Evolutionary conservation across 2,113 vertebrate species (phyloP), one percentile per base, ranked within the genome.

Genomic region (Petromus typicus): DNA sequence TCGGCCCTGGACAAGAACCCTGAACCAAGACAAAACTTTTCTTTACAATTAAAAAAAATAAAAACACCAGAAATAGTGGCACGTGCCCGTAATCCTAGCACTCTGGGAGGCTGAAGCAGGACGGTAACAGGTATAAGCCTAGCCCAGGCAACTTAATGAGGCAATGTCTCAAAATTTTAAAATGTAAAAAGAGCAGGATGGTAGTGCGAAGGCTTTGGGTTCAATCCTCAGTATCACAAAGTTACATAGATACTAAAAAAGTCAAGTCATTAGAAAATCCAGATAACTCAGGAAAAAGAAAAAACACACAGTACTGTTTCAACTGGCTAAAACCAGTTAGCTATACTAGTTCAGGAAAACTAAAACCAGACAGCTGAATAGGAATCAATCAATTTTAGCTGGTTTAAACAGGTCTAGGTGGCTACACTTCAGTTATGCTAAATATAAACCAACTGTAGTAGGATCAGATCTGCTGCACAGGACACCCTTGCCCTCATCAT

Each of bases 391-490:
- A 34, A 54, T 37, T 51, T 80, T 11, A 96, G 71, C 54, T 79
- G 32, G 56, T 57, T 37, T 27, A 76, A 83, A 85, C 86, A 86
- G n/a, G 43, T 83, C 37, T 69, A 80, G 57, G 16, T 80, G 79
- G 57, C 14, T 66, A 45, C 32, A 30, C 40, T 48, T 80, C 45
- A 61, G 56, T 6, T 86, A 32, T 83, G 37, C 69, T 93, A 79
- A 66, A 79, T 59, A 78, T 54, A 83, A 73, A 81, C 64, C 43
- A 87, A 66, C 40, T 64, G 71, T 63, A 18, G 37, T 4, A 64
- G 86, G 56, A 54, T 73, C 79, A 93, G 67, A 83, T 30, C 51
- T 81, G 40, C n/a, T 90, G 57, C 61, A 64, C 51, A 84, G 90
- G 43, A 40, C 16, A 80, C 66, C 48, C 43, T 32, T 63, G 17